Conservation (phyloP, 2,113 vertebrate species). For the Eulemur rufifrons region DNA sequence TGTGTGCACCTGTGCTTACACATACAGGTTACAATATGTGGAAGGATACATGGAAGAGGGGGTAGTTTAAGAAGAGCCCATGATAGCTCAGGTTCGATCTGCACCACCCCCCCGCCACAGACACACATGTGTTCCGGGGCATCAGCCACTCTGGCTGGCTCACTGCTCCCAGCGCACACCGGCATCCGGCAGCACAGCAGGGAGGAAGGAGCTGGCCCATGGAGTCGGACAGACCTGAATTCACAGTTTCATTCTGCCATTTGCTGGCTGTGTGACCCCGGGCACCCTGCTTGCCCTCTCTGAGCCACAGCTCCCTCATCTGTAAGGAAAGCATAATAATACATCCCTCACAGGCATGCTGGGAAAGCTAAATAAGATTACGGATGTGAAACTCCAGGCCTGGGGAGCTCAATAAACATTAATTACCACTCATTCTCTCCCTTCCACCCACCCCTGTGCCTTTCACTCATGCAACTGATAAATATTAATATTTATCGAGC, state of each 20-base stretch:
- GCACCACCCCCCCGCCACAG: neutral
- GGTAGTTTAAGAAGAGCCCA: neutral
- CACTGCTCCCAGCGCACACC: neutral
- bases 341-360: neutral
- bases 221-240: neutral
- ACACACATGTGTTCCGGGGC: neutral
- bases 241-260: neutral
- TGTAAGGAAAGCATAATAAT: neutral
- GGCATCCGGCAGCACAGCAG: neutral
- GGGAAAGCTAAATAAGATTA: constrained; percentile 46
- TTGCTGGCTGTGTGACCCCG: neutral
- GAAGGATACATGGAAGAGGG: neutral
- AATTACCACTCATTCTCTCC: constrained; percentile 37
- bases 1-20: neutral
- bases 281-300: constrained; percentile 35
- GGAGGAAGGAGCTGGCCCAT: too few species aligned
- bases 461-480: neutral
- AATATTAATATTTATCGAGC: constrained; percentile 37
- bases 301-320: constrained; percentile 4
- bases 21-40: neutral
- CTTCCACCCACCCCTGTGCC: neutral
- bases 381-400: neutral
- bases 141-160: neutral
- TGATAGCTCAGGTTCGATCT: neutral
- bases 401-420: constrained; percentile 14